These are phyloP conservation scores for Anhinga anhinga DNA, from an alignment of 2,113 vertebrate genomes.

Conservation along the genomic window DNA sequence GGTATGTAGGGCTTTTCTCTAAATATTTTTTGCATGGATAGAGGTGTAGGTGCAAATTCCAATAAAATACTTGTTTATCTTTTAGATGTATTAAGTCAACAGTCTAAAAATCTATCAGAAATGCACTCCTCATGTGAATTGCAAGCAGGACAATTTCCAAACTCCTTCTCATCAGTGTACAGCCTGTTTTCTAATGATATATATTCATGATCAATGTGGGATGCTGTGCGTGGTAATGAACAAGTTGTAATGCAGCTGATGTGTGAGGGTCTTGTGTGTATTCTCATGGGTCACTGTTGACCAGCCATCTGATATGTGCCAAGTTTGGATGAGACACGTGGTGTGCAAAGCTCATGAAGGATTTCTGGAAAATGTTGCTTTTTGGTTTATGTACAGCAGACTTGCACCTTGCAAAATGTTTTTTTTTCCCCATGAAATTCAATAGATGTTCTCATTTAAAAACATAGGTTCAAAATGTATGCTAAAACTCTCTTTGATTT, in stretches of 20 bases:
- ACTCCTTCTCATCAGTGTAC: slow-evolving; percentile 3
- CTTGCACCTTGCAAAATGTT: neutral
- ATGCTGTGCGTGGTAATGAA: slow-evolving; percentile 62
- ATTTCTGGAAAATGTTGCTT: neutral
- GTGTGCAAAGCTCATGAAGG: neutral
- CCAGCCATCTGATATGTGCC: slow-evolving; percentile 41
- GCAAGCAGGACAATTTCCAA: slow-evolving; percentile 22
- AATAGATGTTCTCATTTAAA: neutral
- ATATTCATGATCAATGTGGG: slow-evolving; percentile 59
- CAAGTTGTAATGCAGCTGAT: slow-evolving; percentile 57
- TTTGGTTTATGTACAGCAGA: neutral
- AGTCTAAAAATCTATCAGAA: neutral
- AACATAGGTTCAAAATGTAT: neutral
- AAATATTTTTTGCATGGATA: neutral
- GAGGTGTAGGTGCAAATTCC: neutral
- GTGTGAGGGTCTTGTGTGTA: slow-evolving; percentile 36
- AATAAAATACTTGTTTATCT: neutral
- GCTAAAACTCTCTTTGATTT: neutral
- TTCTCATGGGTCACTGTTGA: slow-evolving; percentile 49
- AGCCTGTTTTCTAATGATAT: slow-evolving; percentile 44
- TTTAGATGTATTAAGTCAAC: neutral
- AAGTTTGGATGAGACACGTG: neutral
- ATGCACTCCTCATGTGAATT: neutral
- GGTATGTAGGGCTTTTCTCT: neutral
- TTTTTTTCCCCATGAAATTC: neutral